These are phyloP conservation scores for Amphiduros pacificus DNA, from an alignment of 2,888 invertebrate genomes.

Conservation along the genomic window DNA sequence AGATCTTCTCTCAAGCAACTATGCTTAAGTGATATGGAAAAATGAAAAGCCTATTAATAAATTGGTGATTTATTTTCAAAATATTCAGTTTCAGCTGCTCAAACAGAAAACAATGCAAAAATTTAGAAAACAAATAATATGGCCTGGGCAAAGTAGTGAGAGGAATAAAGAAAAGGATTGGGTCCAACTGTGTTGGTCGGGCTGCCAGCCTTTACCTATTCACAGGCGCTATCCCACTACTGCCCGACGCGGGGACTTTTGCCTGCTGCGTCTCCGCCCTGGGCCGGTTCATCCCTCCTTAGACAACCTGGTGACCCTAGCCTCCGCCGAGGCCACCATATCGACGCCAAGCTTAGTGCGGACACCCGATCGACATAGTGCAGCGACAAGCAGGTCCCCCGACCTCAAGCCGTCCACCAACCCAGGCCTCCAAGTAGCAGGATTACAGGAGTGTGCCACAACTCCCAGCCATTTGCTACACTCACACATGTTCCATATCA, in stretches of 20 bases:
- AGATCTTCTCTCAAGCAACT: too few species aligned
- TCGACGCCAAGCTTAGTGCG: conserved; percentile 95
- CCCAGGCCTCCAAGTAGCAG: conserved; percentile 92
- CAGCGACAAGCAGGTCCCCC: conserved; percentile 73
- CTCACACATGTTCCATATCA: too few species aligned
- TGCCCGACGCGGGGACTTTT: conserved; percentile 98
- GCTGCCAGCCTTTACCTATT: conserved; percentile 81
- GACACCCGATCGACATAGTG: conserved; percentile 82
- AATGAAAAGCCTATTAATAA: too few species aligned
- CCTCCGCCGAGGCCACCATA: conserved; percentile 89
- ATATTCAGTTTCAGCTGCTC: too few species aligned
- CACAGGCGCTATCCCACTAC: conserved; percentile 98
- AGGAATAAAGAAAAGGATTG: conserved; percentile 68
- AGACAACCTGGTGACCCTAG: conserved; percentile 82
- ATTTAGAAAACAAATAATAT: too few species aligned
- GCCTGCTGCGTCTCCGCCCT: conserved; percentile 99
- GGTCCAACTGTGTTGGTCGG: conserved; percentile 79
- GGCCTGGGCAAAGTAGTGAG: too few species aligned
- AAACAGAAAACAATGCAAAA: too few species aligned
- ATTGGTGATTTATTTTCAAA: too few species aligned
- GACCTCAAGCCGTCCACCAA: conserved; percentile 89
- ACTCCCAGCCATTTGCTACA: conserved; percentile 79
- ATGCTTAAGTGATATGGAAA: too few species aligned
- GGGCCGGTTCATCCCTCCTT: conserved; percentile 98
- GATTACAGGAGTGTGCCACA: conserved; percentile 98